Evolutionary conservation across 2,113 vertebrate species (phyloP), one percentile per base, ranked within the genome.

Genomic region (Phaethon lepturus): DNA sequence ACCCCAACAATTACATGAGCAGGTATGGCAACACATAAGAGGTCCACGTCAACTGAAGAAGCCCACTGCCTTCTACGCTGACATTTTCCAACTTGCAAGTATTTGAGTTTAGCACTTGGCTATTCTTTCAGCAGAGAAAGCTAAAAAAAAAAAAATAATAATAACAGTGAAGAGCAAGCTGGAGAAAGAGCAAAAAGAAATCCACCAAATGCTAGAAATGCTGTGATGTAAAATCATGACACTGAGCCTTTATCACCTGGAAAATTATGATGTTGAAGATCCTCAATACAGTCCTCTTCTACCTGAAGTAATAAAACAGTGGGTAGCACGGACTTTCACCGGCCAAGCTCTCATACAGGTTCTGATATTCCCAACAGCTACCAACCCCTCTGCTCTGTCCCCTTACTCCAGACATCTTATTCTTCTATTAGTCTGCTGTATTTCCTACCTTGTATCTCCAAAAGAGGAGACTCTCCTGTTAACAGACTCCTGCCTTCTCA

Each of bases 21-120:
- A 33, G 42, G 20, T 44, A 17, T 4, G 20, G 11, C 0, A 1
- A 44, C 6, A 56, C 3, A 0, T 26, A 25, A 56, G 47, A 71
- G 25, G 50, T 31, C 9, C 24, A 7, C 4, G 8, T 35, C 56
- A 84, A 17, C 47, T 13, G 35, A 63, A 64, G 56, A 31, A 64
- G 58, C 42, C 31, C 42, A 16, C 13, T 42, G n/a, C 24, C 17
- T 77, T 49, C 26, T 64, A 33, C 3, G 3, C 14, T 33, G 22
- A 50, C 22, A 22, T 50, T 49, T 78, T 44, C 44, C 44, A 85
- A 28, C 42, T 64, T 64, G n/a, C 29, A 64, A 50, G 16, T n/a
- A 49, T 67, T 16, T 40, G 10, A 82, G 28, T 47, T 75, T 68
- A 82, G 69, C 33, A 29, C 40, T 38, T 40, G 15, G 38, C 4